A percentile compares a stretch with the other conserved stretches of the same genome.
Evolutionary conservation across 2,797 vertebrate genomes (phyloP).

Genomic region (Crocidura indochinensis): DNA sequence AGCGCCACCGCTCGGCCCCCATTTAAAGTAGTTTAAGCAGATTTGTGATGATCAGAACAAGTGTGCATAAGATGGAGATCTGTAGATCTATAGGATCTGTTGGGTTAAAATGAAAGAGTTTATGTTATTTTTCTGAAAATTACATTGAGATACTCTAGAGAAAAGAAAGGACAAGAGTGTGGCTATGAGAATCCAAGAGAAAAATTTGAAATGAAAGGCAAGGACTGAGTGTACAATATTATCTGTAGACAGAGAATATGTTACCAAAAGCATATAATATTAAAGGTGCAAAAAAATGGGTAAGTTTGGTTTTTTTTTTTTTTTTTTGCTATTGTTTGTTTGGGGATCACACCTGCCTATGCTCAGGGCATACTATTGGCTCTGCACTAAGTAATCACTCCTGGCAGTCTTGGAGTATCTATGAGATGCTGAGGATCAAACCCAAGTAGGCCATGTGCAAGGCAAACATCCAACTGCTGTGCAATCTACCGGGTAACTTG

Average conservation of each 20-base stretch:
- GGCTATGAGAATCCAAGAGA: neutral
- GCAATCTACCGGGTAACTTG: no score
- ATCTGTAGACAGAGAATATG: neutral
- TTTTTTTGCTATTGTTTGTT: no score
- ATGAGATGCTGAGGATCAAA: no score
- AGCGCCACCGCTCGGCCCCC: no score
- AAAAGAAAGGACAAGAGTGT: neutral
- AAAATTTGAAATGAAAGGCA: neutral
- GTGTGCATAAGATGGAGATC: neutral
- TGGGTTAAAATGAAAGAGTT: neutral
- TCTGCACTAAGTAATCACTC: no score
- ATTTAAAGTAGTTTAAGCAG: neutral
- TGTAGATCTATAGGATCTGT: neutral
- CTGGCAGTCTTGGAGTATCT: no score
- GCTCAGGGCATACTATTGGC: no score
- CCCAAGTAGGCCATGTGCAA: no score
- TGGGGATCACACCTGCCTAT: no score
- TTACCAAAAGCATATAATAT: neutral
- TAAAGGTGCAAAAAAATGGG: neutral
- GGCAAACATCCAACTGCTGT: no score
- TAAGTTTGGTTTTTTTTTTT: no score
- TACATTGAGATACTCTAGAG: neutral
- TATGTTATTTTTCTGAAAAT: neutral
- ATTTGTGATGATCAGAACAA: constrained; percentile 8
- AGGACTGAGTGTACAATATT: neutral